Evolutionary conservation across 2,888 invertebrate species (phyloP), one percentile per base, ranked within the genome.

Genomic region (Spialia ferax): DNA sequence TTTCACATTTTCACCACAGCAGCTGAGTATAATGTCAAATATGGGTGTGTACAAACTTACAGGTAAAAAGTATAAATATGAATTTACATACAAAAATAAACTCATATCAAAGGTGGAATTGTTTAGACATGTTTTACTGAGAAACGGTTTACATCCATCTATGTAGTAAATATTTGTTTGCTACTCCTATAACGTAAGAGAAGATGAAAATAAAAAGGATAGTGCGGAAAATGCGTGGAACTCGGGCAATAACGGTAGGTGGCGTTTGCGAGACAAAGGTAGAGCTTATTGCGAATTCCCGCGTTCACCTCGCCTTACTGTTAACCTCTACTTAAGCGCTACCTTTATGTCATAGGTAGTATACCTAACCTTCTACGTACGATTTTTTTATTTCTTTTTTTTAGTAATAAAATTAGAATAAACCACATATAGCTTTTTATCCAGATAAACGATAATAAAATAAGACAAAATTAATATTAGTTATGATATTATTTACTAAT

Each of bases 221-320:
- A 42, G 42, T 42, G 42, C 42, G 42, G 42, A 10, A 42, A 90
- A 88, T 88, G 86, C 87, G 86, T 81, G 87, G 86, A 89, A 86
- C 87, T 86, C 84, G 80, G 85, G 84, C 86, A 87, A 87, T 87
- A 89, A 79, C 85, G 84, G 80, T n/a, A 52, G 52, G 23, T 52
- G 52, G 48, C 81, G 82, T 82, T 80, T 66, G 73, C 77, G 83
- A 88, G 87, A 88, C 88, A 88, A 88, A 89, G 89, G 88, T 87
- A 79, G 79, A 80, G 87, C 86, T 91, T 93, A 93, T 93, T 93
- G 91, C 89, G 85, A 88, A 92, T 91, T 92, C 92, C 88, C 77
- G 70, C 52, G 85, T 82, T 87, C 89, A 50, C 50, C 57, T 50
- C 15, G 57, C 32, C 6, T 15, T 15, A 15, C 42, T 42, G 42